Base-by-base conservation (phyloP, 1,140 invertebrate genomes). In the Apis mellifera region DNA sequence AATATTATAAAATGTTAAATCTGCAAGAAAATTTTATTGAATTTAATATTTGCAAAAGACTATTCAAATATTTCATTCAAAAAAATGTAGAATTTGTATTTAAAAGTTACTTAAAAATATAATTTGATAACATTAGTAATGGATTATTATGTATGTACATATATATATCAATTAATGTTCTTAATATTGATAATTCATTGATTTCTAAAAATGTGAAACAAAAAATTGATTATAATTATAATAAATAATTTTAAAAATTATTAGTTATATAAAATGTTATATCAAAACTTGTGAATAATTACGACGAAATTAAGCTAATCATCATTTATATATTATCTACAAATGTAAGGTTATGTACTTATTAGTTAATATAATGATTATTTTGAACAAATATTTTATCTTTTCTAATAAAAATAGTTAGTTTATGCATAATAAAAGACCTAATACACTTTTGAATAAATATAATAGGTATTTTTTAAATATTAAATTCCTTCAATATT, bases 151-250 rank as follows among this genome's bases (percentile, higher is more conserved):
- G n/a, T 32, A 32, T 32, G 2, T 32, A 32, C 2, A 2, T 32
- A 32, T 32, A 42, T 42, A 55, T 64, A 15, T 80, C 21, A 54
- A 64, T 11, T 32, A 65, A 73, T 64, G 7, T n/a, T 1, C 48
- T 2, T 23, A 80, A 64, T 26, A 73, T 73, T 15, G 78, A 80
- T 3, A 65, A 80, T 60, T 73, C 60, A 0, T 12, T 21, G 55
- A n/a, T 73, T 54, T 73, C 78, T 13, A 59, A 73, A 73, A 73
- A 32, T 32, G 2, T 80, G 11, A 42, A 65, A 21, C 59, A 80
- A 8, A 21, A 74, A 7, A 80, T 80, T 23, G 9, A 80, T 23
- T 48, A 55, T 32, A 48, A 42, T 54, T 26, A 32, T 50, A 52
- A 50, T 15, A n/a, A 78, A 60, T 78, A 52, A 60, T 13, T 65